Percentiles rank a stretch among this genome's conserved stretches.
These are phyloP conservation scores for Drosophila ananassae DNA, from an alignment of 1,140 invertebrate species.

Conservation along the genomic window DNA sequence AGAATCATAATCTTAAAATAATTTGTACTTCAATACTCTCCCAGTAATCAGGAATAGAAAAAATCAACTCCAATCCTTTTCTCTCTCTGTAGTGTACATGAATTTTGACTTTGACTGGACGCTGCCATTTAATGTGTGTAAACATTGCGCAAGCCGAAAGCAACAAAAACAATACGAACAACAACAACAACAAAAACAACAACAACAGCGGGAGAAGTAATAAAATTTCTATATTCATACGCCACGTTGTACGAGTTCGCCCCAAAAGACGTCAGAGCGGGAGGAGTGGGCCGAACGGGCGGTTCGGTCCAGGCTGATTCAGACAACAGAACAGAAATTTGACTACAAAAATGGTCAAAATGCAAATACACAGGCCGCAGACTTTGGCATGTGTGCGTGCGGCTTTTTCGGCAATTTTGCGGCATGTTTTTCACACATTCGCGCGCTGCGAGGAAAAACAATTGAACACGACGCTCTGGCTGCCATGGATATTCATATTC, in stretches of 20 bases:
- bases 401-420: slow-evolving; percentile 78
- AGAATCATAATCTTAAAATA: too few relatives aligned
- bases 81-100: slow-evolving; percentile 55
- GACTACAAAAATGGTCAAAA: slow-evolving; percentile 81
- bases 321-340: slow-evolving; percentile 69
- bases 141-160: slow-evolving; percentile 76
- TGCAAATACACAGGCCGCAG: slow-evolving; percentile 61
- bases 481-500: slow-evolving; percentile 63
- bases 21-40: too few relatives aligned
- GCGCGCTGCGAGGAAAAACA: slow-evolving; percentile 66
- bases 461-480: slow-evolving; percentile 74
- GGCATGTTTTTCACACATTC: slow-evolving; percentile 82
- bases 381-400: slow-evolving; percentile 41
- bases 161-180: slow-evolving; percentile 36
- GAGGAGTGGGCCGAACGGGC: slow-evolving; percentile 6
- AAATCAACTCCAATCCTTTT: slow-evolving; percentile 12
- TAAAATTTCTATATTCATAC: slow-evolving; percentile 70
- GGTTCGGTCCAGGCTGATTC: slow-evolving; percentile 61
- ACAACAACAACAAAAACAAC: slow-evolving; percentile 15
- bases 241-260: slow-evolving; percentile 64
- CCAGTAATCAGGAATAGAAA: too few relatives aligned
- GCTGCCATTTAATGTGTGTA: slow-evolving; percentile 63
- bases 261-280: slow-evolving; percentile 35
- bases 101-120: slow-evolving; percentile 76
- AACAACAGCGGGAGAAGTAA: slow-evolving; percentile 27